These are phyloP conservation scores for Argyra leucocephala DNA, from an alignment of 2,888 invertebrate genomes.

Conservation along the genomic window DNA sequence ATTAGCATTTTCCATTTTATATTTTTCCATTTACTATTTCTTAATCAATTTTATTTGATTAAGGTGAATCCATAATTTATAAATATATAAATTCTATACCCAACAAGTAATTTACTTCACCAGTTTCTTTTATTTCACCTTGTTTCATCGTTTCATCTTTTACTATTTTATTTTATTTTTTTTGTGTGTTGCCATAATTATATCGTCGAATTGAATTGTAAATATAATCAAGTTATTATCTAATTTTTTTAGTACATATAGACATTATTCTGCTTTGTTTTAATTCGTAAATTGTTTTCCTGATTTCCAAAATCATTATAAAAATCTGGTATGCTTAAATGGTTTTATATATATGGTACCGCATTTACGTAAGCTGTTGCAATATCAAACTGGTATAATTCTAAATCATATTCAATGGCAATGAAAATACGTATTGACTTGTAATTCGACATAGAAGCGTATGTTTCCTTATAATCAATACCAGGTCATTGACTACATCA, in stretches of 20 bases:
- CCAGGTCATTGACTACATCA: no score
- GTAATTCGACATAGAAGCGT: neutral
- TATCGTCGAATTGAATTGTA: neutral
- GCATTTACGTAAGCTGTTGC: no score
- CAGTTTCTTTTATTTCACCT: slow-evolving; percentile 8
- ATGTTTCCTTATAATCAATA: neutral
- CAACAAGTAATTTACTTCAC: slow-evolving; percentile 1
- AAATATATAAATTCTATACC: neutral
- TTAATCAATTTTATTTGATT: neutral
- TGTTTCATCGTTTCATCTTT: neutral
- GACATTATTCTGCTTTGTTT: neutral
- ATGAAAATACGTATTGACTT: neutral
- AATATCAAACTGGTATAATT: neutral
- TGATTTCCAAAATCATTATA: no score
- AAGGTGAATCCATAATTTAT: neutral
- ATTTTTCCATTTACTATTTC: no score
- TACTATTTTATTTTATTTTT: neutral
- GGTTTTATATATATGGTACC: no score
- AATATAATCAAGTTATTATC: neutral
- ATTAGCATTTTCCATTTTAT: no score
- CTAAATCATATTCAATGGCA: neutral
- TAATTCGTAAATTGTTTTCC: no score
- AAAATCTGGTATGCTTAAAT: no score
- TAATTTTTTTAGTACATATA: no score
- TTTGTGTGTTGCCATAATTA: neutral